Percentiles rank a stretch among this genome's conserved stretches.
These are phyloP conservation scores for Clanis bilineata DNA, from an alignment of 2,888 invertebrate species.

Conservation along the genomic window DNA sequence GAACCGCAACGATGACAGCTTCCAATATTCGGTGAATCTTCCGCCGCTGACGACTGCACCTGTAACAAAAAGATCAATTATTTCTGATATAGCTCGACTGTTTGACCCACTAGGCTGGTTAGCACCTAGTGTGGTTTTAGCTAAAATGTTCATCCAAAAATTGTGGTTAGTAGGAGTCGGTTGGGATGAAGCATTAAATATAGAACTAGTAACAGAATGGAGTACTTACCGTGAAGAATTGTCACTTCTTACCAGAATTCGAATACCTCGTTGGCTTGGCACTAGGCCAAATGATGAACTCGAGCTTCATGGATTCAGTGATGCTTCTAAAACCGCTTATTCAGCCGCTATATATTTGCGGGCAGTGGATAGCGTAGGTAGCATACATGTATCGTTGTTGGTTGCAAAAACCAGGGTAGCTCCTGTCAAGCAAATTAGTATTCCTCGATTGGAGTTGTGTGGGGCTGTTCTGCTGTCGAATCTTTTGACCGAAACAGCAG, in stretches of 20 bases:
- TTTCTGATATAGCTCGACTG: conserved; percentile 36
- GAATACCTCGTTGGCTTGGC: conserved; percentile 23
- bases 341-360: conserved; percentile 27
- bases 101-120: conserved; percentile 44
- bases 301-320: conserved; percentile 30
- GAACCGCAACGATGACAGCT: conserved; percentile 31
- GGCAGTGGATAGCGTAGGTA: conserved; percentile 12
- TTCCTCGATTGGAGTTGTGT: too few relatives aligned
- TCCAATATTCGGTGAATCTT: conserved; percentile 31
- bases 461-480: too few relatives aligned
- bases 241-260: background rate
- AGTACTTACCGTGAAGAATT: conserved; percentile 11
- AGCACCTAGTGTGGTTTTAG: conserved; percentile 31
- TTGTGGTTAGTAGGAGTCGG: conserved; percentile 36
- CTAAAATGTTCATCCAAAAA: conserved; percentile 40
- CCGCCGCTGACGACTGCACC: conserved; percentile 20
- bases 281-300: conserved; percentile 11
- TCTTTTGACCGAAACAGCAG: too few relatives aligned
- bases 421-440: too few relatives aligned
- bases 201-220: conserved; percentile 18
- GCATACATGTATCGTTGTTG: too few relatives aligned
- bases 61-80: conserved; percentile 39
- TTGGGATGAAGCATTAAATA: conserved; percentile 36
- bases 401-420: too few relatives aligned
- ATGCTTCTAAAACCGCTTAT: conserved; percentile 27